Evolutionary conservation across 2,888 invertebrate genomes (phyloP).

Genomic region (Tetropium fuscum): DNA sequence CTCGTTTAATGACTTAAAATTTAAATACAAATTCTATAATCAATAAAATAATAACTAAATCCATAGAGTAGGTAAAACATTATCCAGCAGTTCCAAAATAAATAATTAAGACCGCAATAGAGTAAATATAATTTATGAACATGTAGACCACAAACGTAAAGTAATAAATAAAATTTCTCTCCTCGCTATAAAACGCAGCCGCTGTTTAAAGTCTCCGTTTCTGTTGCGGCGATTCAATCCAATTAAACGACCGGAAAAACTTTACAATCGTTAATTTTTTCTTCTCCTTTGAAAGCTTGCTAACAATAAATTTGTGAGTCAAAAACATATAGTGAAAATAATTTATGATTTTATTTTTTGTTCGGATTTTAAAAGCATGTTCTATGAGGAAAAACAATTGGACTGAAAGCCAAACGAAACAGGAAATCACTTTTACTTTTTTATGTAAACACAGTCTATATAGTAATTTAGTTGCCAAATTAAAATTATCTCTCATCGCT

Average conservation of each 20-base stretch:
- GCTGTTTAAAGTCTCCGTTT: slow-evolving; percentile 54
- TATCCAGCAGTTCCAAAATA: slow-evolving; percentile 9
- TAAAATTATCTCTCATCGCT: slow-evolving; percentile 58
- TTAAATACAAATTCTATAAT: too few species aligned
- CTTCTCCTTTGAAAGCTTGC: slow-evolving; percentile 53
- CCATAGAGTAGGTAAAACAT: too few species aligned
- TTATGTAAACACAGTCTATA: slow-evolving; percentile 33
- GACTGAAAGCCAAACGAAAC: slow-evolving; percentile 38
- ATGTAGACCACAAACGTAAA: slow-evolving; percentile 45
- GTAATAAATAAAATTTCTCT: slow-evolving; percentile 52
- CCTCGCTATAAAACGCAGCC: slow-evolving; percentile 63
- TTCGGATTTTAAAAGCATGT: slow-evolving; percentile 24
- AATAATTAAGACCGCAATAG: slow-evolving; percentile 44
- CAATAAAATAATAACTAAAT: too few species aligned
- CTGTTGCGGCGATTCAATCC: slow-evolving; percentile 63
- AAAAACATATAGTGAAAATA: slow-evolving; percentile 60
- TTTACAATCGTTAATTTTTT: slow-evolving; percentile 65
- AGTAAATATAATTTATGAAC: slow-evolving; percentile 45
- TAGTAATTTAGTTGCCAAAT: slow-evolving; percentile 56
- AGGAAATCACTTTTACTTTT: slow-evolving; percentile 47
- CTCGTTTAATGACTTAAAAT: too few species aligned
- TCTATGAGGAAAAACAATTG: slow-evolving; percentile 22
- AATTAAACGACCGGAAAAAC: slow-evolving; percentile 66
- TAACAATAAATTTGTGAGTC: slow-evolving; percentile 63
- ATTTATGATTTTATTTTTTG: slow-evolving; percentile 50